A percentile compares a stretch with the other conserved stretches of the same genome.
Conservation (phyloP, 2,113 vertebrate species). For the Nannospalax galili region DNA sequence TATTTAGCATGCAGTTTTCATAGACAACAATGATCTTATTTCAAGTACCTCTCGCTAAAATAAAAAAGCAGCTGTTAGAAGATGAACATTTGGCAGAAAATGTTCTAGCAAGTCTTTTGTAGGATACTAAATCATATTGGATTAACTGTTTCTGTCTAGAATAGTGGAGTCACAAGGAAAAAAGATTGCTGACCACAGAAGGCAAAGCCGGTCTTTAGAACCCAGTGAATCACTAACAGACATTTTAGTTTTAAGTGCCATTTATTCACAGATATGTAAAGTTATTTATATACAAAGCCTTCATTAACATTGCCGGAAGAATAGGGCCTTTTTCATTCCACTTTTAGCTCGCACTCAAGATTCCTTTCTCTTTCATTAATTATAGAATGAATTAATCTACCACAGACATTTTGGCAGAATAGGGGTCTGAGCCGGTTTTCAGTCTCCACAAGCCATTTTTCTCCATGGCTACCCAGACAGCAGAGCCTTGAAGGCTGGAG, state of each 20-base stretch:
- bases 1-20: conserved; percentile 81
- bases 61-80: conserved; percentile 86
- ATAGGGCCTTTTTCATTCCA: conserved; percentile 78
- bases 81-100: conserved; percentile 86
- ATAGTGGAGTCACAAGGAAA: conserved; percentile 56
- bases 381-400: conserved; percentile 81
- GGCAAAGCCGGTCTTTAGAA: conserved; percentile 51
- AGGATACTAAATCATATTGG: conserved; percentile 72
- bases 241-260: conserved; percentile 75
- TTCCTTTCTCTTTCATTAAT: conserved; percentile 80
- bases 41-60: conserved; percentile 83
- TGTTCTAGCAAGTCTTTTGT: conserved; percentile 81
- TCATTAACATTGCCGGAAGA: conserved; percentile 81
- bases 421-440: background rate
- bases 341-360: conserved; percentile 79
- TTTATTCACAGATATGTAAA: conserved; percentile 79
- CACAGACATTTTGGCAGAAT: conserved; percentile 71
- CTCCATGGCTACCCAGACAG: background rate
- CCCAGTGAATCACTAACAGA: conserved; percentile 72
- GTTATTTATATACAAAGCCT: conserved; percentile 81
- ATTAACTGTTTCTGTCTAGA: conserved; percentile 82
- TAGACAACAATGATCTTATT: conserved; percentile 86
- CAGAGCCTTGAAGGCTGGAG: background rate
- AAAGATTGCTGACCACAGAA: conserved; percentile 73
- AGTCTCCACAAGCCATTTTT: conserved; percentile 27